Percentiles rank a stretch among this genome's conserved stretches.
Conservation (phyloP, 2,888 invertebrate species). For the Dexiosoma caninum region DNA sequence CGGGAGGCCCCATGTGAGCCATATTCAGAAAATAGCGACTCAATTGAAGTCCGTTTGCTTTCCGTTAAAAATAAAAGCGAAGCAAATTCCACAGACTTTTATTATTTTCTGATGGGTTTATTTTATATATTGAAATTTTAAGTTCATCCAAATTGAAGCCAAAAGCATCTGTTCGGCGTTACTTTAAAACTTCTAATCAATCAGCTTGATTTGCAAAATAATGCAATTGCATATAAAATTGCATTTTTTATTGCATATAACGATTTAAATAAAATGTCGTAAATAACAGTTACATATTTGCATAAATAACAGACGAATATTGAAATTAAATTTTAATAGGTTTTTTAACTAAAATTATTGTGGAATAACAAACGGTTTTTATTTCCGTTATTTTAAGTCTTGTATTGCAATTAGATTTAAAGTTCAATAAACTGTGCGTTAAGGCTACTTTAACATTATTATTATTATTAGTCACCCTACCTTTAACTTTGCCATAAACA, state of each 20-base stretch:
- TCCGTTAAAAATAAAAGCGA: no score
- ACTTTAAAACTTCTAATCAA: no score
- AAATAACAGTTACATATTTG: constrained; percentile 19
- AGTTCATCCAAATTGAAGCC: no score
- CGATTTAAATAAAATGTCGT: background rate
- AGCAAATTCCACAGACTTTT: no score
- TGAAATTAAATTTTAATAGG: background rate
- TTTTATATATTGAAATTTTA: no score
- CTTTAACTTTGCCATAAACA: constrained; percentile 81
- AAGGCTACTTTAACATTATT: background rate
- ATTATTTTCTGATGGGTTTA: no score
- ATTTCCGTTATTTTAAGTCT: background rate
- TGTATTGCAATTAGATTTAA: background rate
- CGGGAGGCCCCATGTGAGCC: no score
- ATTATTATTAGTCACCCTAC: constrained; percentile 71
- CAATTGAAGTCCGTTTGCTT: no score
- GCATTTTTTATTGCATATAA: background rate
- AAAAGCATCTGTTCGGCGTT: no score
- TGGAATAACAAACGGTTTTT: constrained; percentile 23
- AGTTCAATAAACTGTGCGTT: constrained; percentile 42
- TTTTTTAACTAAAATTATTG: background rate
- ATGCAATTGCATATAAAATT: background rate
- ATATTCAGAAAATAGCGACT: no score
- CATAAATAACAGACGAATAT: background rate
- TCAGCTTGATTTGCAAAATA: background rate